Base-by-base conservation (phyloP, 2,888 invertebrate genomes). In the Sarcophaga subvicina region DNA sequence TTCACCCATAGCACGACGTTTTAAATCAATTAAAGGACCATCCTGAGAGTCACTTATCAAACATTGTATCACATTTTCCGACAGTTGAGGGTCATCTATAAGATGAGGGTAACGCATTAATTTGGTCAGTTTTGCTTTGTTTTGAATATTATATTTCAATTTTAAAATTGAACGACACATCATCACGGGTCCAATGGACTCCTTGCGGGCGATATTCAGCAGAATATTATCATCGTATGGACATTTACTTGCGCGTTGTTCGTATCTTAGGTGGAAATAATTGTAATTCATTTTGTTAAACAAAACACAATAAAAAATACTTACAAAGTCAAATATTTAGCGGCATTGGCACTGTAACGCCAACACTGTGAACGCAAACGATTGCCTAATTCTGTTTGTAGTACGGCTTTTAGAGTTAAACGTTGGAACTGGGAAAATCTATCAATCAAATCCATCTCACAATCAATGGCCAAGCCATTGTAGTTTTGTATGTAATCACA, bases 41-140 rank as follows among this genome's bases (percentile, higher is more conserved):
- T 98, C 98, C 88, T 96, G 95, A 91, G 97, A 96, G 92, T 98
- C 98, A 93, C 96, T 95, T 88, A 97, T 94, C 10, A 96, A 95
- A 90, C 97, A 97, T 96, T 97, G 91, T 8, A 89, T 90, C 0
- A 93, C 91, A 88, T 93, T 93, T 27, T 90, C 91, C 8, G 92
- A 90, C 71, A 94, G 82, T 12, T 89, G 85, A 8, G 90, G 86
- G 83, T 93, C 92, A 0, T 89, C 88, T 54, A 93, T 93, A 8
- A 92, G 85, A 87, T 93, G 89, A 0, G 93, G 93, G 79, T 91
- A 90, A 82, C 91, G 92, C 6, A 93, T 88, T 12, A 93, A 86
- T 25, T 92, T 91, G 0, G 90, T 88, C 20, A 93, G 79, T 66
- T 91, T 89, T 11, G 89, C 79, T 87, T 92, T 93, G 8, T 89